These are phyloP conservation scores for Semaprochilodus insignis DNA, from an alignment of 2,797 vertebrate species.

Conservation along the genomic window DNA sequence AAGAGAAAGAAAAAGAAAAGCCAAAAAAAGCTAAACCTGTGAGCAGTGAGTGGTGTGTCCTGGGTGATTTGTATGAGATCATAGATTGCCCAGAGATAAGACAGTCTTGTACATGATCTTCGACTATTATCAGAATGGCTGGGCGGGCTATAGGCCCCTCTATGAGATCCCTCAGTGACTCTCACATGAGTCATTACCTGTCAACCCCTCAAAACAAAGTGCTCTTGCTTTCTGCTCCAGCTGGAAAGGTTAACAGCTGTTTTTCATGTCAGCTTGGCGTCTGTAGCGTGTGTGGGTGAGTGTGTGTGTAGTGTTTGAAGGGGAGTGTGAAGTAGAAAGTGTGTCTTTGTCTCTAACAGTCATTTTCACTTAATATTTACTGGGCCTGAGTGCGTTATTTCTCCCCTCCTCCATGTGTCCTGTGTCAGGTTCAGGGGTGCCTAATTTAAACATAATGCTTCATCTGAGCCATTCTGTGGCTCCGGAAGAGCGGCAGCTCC, in stretches of 20 bases:
- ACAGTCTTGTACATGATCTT: conserved; percentile 33
- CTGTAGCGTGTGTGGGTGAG: conserved; percentile 22
- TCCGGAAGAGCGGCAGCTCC: conserved; percentile 39
- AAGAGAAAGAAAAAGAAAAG: background rate
- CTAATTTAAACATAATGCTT: conserved; percentile 49
- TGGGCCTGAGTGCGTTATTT: conserved; percentile 29
- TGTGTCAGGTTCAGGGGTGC: conserved; percentile 35
- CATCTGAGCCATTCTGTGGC: conserved; percentile 39
- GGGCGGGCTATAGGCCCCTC: conserved; percentile 52
- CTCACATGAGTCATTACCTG: conserved; percentile 51
- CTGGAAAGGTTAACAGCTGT: conserved; percentile 61
- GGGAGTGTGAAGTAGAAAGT: conserved; percentile 36
- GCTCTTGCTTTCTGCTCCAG: conserved; percentile 55
- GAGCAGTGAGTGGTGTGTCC: conserved; percentile 1
- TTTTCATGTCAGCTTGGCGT: conserved; percentile 50
- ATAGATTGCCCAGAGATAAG: conserved; percentile 25
- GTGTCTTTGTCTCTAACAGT: conserved; percentile 41
- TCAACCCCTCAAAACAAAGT: conserved; percentile 45
- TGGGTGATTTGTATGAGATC: conserved; percentile 27
- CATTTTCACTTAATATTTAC: conserved; percentile 52
- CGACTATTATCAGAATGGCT: conserved; percentile 28
- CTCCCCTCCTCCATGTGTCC: conserved; percentile 13
- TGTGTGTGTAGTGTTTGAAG: conserved; percentile 31
- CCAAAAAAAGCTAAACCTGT: background rate
- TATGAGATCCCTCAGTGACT: conserved; percentile 46